Conservation (phyloP, 2,113 vertebrate genomes). For the Labrus mixtus region DNA sequence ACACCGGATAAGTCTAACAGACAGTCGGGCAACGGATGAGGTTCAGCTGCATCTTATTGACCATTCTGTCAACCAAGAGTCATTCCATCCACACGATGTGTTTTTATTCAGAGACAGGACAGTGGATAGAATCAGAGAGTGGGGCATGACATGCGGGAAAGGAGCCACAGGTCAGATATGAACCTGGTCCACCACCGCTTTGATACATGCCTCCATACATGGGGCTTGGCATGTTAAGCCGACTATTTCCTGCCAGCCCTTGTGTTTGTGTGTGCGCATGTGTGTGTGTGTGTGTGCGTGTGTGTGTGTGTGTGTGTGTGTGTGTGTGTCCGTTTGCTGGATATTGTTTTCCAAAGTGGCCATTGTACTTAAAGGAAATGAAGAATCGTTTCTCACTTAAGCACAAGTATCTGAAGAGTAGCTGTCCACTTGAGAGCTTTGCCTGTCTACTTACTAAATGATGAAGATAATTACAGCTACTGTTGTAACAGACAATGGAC, state of each 20-base stretch:
- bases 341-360: not conserved
- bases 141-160: too few species aligned
- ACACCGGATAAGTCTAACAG: too few species aligned
- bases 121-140: too few species aligned
- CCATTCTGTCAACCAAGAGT: too few species aligned
- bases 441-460: slow-evolving; percentile 6
- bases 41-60: not conserved
- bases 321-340: not conserved
- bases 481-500: slow-evolving; percentile 17
- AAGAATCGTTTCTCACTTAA: not conserved
- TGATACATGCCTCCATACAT: too few species aligned
- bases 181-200: too few species aligned
- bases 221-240: too few species aligned
- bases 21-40: not conserved
- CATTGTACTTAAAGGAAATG: not conserved
- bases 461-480: slow-evolving; percentile 20
- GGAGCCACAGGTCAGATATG: too few species aligned
- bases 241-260: too few species aligned
- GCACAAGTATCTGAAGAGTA: not conserved
- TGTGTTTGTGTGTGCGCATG: not conserved
- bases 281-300: not conserved
- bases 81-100: too few species aligned
- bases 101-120: too few species aligned
- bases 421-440: slow-evolving; percentile 3
- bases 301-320: not conserved